These are phyloP conservation scores for Electrophaes corylata DNA, from an alignment of 2,888 invertebrate genomes.

Conservation along the genomic window DNA sequence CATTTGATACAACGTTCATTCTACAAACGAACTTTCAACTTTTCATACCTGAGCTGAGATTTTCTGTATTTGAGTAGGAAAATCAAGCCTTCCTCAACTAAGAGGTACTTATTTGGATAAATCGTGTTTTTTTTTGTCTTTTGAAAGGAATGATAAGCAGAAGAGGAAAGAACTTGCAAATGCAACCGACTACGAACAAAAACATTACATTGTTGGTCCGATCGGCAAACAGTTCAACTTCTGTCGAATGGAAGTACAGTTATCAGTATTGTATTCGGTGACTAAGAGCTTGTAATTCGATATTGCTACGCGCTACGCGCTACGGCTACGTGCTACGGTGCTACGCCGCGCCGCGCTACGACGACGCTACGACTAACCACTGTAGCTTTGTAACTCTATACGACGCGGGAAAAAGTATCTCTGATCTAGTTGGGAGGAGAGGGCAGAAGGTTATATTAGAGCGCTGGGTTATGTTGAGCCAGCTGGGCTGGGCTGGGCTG, in stretches of 20 bases:
- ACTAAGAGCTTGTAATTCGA: conserved; percentile 12
- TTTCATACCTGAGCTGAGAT: too few relatives aligned
- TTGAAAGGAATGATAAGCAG: too few relatives aligned
- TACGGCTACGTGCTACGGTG: conserved; percentile 10
- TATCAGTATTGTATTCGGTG: conserved; percentile 4
- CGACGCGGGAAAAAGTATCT: background rate
- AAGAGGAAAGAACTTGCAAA: too few relatives aligned
- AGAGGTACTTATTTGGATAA: too few relatives aligned
- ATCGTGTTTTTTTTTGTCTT: too few relatives aligned
- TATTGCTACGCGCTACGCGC: conserved; percentile 4
- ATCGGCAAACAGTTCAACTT: conserved; percentile 10
- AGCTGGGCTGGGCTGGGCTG: too few relatives aligned
- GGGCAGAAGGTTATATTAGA: conserved; percentile 1
- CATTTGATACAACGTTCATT: too few relatives aligned
- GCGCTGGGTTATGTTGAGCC: too few relatives aligned
- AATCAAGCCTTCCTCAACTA: too few relatives aligned
- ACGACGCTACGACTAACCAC: conserved; percentile 17
- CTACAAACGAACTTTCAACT: too few relatives aligned
- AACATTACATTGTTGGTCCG: background rate
- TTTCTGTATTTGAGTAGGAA: too few relatives aligned
- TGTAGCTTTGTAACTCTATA: conserved; percentile 5
- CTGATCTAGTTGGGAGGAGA: background rate
- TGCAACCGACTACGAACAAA: background rate
- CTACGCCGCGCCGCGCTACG: conserved; percentile 19
- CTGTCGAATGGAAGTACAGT: conserved; percentile 4